phyloP scores from a whole-genome alignment of 1,140 invertebrate species.

The Drosophila mojavensis region DNA sequence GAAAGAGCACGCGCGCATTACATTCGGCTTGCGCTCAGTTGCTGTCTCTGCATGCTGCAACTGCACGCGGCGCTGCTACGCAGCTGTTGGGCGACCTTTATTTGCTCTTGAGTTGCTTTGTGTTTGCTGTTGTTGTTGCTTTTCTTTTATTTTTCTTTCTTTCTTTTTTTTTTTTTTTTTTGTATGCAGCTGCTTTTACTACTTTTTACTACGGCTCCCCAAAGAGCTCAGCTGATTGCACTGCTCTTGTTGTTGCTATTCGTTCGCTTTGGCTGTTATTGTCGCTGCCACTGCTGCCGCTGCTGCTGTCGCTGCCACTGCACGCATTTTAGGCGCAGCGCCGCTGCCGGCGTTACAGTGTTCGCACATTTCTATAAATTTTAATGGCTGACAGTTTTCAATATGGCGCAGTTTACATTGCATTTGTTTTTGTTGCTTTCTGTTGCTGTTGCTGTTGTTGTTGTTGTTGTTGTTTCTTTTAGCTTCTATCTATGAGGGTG shows the following conservation, averaged over 20 bases:
- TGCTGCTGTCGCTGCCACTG: constrained; percentile 23
- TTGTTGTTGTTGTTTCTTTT: neutral
- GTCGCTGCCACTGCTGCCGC: constrained; percentile 22
- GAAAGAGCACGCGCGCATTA: constrained; percentile 50
- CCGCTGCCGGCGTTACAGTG: constrained; percentile 19
- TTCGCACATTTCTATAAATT: constrained; percentile 57
- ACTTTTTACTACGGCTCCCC: constrained; percentile 48
- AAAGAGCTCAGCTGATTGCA: constrained; percentile 42
- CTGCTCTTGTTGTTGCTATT: neutral
- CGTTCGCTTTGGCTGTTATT: constrained; percentile 5
- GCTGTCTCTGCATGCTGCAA: constrained; percentile 27
- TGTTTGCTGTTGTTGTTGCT: constrained; percentile 15
- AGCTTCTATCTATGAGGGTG: constrained; percentile 41
- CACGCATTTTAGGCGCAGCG: constrained; percentile 2
- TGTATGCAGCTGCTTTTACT: constrained; percentile 49
- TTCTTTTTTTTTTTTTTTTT: constrained; percentile 4
- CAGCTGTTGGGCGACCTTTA: constrained; percentile 66
- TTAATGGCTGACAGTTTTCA: constrained; percentile 60
- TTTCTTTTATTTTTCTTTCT: neutral
- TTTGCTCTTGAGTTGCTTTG: constrained; percentile 66
- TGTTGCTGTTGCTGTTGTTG: constrained; percentile 11
- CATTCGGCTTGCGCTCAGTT: constrained; percentile 46
- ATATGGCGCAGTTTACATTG: constrained; percentile 65
- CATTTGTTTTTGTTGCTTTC: constrained; percentile 27
- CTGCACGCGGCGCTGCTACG: constrained; percentile 47